phyloP scores from a whole-genome alignment of 2,113 vertebrate genomes.

The Mormyrus iriodes region DNA sequence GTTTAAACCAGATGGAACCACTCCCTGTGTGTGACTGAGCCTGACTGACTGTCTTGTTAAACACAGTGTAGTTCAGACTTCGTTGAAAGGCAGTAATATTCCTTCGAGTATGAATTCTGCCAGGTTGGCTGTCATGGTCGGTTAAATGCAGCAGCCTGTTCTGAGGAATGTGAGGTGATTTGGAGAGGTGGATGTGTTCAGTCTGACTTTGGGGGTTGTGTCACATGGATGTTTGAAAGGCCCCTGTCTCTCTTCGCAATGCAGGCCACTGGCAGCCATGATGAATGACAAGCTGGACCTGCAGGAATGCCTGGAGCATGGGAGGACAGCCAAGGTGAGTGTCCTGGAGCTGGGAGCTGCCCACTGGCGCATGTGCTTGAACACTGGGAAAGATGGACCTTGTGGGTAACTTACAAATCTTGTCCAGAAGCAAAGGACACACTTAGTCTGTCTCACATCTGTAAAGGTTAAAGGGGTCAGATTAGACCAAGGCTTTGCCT shows the following conservation, averaged over 20 bases:
- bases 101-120: not conserved
- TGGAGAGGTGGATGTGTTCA: not conserved
- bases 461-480: not conserved
- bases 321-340: constrained; percentile 91
- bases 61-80: not conserved
- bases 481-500: not conserved
- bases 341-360: not conserved
- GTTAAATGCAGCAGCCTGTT: not conserved
- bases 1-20: not conserved
- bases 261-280: constrained; percentile 81
- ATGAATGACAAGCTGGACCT: constrained; percentile 87
- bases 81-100: not conserved
- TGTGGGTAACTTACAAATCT: not conserved
- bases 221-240: not conserved
- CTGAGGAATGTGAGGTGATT: not conserved
- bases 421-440: not conserved
- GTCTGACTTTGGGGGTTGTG: not conserved
- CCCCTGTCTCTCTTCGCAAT: not conserved
- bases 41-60: not conserved
- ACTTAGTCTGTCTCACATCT: not conserved
- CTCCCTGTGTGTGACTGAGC: not conserved
- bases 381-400: not conserved
- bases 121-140: not conserved
- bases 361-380: constrained; percentile 23
- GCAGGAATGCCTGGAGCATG: constrained; percentile 94